phyloP scores from a whole-genome alignment of 1,140 invertebrate species.

The Hesperophylax magnus region DNA sequence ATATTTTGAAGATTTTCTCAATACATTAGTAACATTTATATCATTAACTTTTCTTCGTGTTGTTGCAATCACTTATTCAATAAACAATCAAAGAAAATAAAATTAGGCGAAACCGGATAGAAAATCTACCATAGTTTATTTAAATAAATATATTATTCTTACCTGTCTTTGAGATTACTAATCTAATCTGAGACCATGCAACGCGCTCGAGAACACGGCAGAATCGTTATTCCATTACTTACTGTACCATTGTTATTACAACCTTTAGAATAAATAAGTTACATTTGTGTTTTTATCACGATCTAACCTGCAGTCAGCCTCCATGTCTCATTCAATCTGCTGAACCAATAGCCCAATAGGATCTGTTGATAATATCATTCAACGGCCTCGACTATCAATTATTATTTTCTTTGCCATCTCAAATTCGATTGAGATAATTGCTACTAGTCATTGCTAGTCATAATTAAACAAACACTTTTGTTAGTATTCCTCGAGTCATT shows the following conservation, averaged over 20 bases:
- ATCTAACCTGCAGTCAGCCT: conserved; percentile 8
- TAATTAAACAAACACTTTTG: conserved; percentile 21
- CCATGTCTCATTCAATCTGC: conserved; percentile 1
- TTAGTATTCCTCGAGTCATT: conserved; percentile 21
- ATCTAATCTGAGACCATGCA: neutral
- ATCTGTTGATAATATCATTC: conserved; percentile 18
- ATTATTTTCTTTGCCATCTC: conserved; percentile 25
- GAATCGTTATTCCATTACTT: neutral
- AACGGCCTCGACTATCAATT: conserved; percentile 12
- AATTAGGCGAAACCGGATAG: too few species aligned
- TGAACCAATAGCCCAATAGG: neutral
- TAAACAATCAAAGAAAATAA: too few species aligned
- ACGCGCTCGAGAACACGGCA: neutral
- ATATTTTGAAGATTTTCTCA: too few species aligned
- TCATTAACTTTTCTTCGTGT: too few species aligned
- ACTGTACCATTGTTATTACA: conserved; percentile 32
- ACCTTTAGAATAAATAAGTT: conserved; percentile 27
- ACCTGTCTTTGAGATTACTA: too few species aligned
- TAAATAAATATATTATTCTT: too few species aligned
- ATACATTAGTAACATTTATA: too few species aligned
- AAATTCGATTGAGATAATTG: conserved; percentile 38
- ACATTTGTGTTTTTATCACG: conserved; percentile 13
- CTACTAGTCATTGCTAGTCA: conserved; percentile 21
- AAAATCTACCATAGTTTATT: too few species aligned
- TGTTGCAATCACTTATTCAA: too few species aligned